These are phyloP conservation scores for Acrossocheilus fasciatus DNA, from an alignment of 2,797 vertebrate genomes.

Conservation along the genomic window DNA sequence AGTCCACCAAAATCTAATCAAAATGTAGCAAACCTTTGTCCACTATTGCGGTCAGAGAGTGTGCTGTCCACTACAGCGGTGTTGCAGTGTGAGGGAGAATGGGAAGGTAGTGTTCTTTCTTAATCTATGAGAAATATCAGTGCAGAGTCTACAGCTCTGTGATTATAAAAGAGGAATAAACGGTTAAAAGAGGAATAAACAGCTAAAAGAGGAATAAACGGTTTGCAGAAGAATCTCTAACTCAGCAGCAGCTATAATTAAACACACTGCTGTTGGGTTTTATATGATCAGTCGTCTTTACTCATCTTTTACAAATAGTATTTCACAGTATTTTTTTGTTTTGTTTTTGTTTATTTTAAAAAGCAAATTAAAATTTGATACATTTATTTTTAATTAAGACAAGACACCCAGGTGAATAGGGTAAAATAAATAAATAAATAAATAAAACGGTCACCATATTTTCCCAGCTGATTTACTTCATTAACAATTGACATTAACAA, in stretches of 20 bases:
- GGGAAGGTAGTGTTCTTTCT: too few species aligned
- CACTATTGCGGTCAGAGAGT: too few species aligned
- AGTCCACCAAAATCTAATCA: too few species aligned
- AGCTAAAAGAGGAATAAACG: neutral
- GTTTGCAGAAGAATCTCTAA: neutral
- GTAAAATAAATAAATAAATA: too few species aligned
- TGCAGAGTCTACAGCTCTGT: neutral
- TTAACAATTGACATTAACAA: too few species aligned
- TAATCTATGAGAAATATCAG: neutral
- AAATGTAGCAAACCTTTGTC: too few species aligned
- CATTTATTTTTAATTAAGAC: neutral
- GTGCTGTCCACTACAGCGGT: too few species aligned
- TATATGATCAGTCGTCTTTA: neutral
- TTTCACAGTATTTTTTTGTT: neutral
- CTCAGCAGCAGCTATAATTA: neutral
- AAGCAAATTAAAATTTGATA: neutral
- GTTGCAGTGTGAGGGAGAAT: too few species aligned
- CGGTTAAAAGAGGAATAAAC: neutral
- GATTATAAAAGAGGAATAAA: neutral
- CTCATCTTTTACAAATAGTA: neutral
- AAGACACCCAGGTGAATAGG: too few species aligned
- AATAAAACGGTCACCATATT: too few species aligned
- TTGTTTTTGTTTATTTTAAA: neutral
- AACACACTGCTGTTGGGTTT: too few species aligned
- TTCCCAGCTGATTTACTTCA: too few species aligned